phyloP scores from a whole-genome alignment of 2,888 invertebrate genomes.

The Agonopterix subpropinquella region DNA sequence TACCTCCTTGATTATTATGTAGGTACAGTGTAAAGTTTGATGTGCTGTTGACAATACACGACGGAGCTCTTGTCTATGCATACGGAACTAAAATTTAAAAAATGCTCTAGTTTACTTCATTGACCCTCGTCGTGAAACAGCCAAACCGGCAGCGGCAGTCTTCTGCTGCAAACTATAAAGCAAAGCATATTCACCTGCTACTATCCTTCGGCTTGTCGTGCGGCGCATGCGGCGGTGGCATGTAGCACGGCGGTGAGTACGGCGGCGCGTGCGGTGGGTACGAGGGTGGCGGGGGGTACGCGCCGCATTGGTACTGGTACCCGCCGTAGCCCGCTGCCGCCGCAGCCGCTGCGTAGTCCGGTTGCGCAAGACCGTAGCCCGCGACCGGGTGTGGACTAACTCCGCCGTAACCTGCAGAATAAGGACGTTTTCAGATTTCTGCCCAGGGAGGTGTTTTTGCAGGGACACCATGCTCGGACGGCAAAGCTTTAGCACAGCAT shows the following conservation, averaged over 20 bases:
- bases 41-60: no score
- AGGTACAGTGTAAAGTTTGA: no score
- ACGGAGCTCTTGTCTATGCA: no score
- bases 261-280: slow-evolving; percentile 83
- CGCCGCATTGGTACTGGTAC: slow-evolving; percentile 73
- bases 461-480: no score
- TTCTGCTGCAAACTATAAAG: no score
- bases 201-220: slow-evolving; percentile 87
- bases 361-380: slow-evolving; percentile 87
- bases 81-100: no score
- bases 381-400: slow-evolving; percentile 87
- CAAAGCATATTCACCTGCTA: slow-evolving; percentile 77
- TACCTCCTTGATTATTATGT: no score
- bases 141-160: no score
- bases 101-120: no score
- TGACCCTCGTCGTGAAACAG: no score
- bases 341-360: slow-evolving; percentile 87
- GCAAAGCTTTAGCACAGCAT: no score
- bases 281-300: slow-evolving; percentile 77
- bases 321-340: slow-evolving; percentile 79
- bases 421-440: background rate
- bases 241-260: slow-evolving; percentile 89
- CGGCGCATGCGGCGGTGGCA: slow-evolving; percentile 90
- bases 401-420: slow-evolving; percentile 82
- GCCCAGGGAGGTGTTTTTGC: no score